A percentile compares a stretch with the other conserved stretches of the same genome.
Evolutionary conservation across 2,888 invertebrate genomes (phyloP).

Genomic region (Mythimna loreyi): DNA sequence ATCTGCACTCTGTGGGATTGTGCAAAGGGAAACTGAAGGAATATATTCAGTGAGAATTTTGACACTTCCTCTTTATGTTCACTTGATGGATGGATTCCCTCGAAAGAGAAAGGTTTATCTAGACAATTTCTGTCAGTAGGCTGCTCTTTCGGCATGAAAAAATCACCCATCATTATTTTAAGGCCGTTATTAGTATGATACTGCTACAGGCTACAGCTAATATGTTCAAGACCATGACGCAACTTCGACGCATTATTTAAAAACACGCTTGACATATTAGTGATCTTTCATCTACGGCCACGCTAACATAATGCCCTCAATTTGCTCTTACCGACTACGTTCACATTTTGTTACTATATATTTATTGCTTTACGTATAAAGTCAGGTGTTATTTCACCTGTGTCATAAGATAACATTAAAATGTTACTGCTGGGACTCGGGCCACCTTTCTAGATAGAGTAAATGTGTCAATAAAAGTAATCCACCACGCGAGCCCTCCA

Average conservation of each 20-base stretch:
- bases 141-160: too few relatives aligned
- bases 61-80: too few relatives aligned
- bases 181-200: neutral
- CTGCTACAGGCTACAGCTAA: neutral
- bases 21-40: too few relatives aligned
- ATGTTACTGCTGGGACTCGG: too few relatives aligned
- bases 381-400: neutral
- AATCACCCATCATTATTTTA: neutral
- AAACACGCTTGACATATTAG: constrained; percentile 37
- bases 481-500: too few relatives aligned
- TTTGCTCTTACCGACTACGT: constrained; percentile 21
- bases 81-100: too few relatives aligned
- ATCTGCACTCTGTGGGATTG: neutral
- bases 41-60: too few relatives aligned
- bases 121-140: too few relatives aligned
- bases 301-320: constrained; percentile 43
- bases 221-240: constrained; percentile 1
- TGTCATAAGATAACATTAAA: neutral
- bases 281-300: constrained; percentile 39
- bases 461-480: too few relatives aligned
- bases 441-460: too few relatives aligned
- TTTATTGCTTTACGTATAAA: neutral
- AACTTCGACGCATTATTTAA: constrained; percentile 22
- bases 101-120: too few relatives aligned
- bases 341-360: constrained; percentile 20